phyloP scores from a whole-genome alignment of 2,797 vertebrate genomes.

The Lepilemur ruficaudatus region DNA sequence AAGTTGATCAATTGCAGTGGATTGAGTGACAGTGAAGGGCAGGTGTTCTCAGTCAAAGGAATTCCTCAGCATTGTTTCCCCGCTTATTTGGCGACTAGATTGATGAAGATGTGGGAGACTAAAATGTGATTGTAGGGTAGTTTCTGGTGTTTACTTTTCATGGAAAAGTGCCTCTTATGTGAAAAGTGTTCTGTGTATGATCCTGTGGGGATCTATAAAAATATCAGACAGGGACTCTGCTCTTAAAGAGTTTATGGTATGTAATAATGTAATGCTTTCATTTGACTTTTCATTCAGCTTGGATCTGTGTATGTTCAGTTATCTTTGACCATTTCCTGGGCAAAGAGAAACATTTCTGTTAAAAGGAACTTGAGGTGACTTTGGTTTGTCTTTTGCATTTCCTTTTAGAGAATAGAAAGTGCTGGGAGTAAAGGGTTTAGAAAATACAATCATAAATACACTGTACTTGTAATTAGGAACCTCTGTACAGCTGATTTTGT shows the following conservation, averaged over 20 bases:
- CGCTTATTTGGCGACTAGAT: neutral
- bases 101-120: neutral
- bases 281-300: constrained; percentile 18
- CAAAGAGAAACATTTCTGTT: constrained; percentile 36
- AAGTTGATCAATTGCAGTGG: neutral
- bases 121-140: neutral
- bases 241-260: neutral
- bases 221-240: neutral
- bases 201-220: neutral
- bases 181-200: neutral
- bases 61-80: neutral
- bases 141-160: neutral
- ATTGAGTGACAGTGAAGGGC: neutral
- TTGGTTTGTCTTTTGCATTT: constrained; percentile 30
- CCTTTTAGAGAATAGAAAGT: constrained; percentile 36
- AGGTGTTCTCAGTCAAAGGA: neutral
- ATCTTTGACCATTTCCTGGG: constrained; percentile 20
- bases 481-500: neutral
- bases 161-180: neutral
- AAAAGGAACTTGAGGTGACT: constrained; percentile 25
- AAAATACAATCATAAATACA: neutral
- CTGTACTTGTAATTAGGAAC: neutral
- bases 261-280: neutral
- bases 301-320: constrained; percentile 1
- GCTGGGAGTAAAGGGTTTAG: neutral